phyloP scores from a whole-genome alignment of 2,113 vertebrate genomes.

The Corythaixoides concolor region DNA sequence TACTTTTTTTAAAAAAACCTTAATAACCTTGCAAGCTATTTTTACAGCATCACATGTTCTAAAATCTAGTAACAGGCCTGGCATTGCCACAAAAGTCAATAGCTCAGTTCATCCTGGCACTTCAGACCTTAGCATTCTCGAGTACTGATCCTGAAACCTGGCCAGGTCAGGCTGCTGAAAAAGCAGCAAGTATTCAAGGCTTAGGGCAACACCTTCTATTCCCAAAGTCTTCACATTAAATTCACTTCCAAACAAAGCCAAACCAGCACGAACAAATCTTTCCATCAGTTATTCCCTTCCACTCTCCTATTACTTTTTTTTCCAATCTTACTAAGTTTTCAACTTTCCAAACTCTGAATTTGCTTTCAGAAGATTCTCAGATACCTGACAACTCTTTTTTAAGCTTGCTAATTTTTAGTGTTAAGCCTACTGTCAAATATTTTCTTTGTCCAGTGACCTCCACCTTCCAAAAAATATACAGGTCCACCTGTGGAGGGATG shows the following conservation, averaged over 20 bases:
- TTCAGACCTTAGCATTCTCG: neutral
- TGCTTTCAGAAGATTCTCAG: neutral
- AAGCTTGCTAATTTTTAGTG: neutral
- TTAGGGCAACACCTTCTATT: neutral
- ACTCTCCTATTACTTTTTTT: neutral
- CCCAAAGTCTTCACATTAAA: neutral
- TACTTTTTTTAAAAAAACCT: too few relatives aligned
- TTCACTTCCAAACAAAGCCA: neutral
- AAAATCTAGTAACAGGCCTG: neutral
- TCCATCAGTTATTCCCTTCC: neutral
- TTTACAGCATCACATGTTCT: accelerated
- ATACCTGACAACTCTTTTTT: neutral
- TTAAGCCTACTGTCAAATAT: neutral
- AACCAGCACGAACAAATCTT: neutral
- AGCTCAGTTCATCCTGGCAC: neutral
- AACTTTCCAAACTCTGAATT: neutral
- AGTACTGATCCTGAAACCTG: neutral
- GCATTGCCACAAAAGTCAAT: neutral
- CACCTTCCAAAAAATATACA: neutral
- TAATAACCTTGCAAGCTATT: neutral
- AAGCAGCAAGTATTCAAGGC: neutral
- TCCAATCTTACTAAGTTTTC: neutral
- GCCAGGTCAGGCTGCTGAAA: neutral
- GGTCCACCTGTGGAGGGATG: neutral
- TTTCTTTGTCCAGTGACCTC: neutral